A percentile compares a stretch with the other conserved stretches of the same genome.
These are phyloP conservation scores for Florisuga fusca DNA, from an alignment of 2,797 vertebrate genomes.

Conservation along the genomic window DNA sequence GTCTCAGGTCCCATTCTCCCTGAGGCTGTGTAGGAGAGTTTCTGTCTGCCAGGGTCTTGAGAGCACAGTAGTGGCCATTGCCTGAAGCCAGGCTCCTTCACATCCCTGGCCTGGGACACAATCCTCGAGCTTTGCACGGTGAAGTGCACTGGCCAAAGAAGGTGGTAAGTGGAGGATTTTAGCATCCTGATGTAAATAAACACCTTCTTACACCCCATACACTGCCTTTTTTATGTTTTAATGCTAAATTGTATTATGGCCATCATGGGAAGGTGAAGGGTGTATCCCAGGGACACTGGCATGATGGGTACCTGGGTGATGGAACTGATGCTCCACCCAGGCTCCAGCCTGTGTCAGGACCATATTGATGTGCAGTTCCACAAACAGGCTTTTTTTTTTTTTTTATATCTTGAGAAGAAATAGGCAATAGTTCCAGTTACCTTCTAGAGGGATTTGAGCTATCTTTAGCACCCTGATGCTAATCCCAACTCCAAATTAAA, in stretches of 20 bases:
- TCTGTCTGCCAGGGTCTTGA: rapidly evolving
- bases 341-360: background rate
- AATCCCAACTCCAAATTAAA: constrained; percentile 22
- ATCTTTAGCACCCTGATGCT: background rate
- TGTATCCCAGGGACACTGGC: rapidly evolving
- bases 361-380: background rate
- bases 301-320: background rate
- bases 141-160: rapidly evolving
- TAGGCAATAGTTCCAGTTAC: background rate
- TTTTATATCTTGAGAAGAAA: background rate
- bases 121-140: background rate
- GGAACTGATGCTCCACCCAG: background rate
- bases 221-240: background rate
- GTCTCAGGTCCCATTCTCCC: background rate
- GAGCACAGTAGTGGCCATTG: background rate
- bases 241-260: rapidly evolving
- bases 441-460: background rate
- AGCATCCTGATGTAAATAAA: background rate
- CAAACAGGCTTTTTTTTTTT: background rate
- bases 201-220: background rate
- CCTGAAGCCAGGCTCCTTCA: background rate
- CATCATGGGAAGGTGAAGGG: background rate
- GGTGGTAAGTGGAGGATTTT: background rate
- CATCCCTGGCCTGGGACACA: background rate
- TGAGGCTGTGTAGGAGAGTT: background rate